A percentile compares a stretch with the other conserved stretches of the same genome.
Conservation (phyloP, 2,888 invertebrate genomes). For the Stenodera caucasica region DNA sequence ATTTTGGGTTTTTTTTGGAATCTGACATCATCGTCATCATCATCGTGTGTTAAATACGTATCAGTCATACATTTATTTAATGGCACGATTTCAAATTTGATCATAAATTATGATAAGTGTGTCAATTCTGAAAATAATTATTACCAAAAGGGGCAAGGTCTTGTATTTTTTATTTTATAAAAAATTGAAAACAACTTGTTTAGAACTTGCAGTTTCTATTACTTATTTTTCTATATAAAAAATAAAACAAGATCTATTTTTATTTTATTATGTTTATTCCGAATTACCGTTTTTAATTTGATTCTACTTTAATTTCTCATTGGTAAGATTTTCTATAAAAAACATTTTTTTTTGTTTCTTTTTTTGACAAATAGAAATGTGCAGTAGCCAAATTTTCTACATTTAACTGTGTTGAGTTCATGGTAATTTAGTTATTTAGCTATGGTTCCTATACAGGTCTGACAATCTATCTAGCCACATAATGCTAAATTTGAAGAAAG, state of each 20-base stretch:
- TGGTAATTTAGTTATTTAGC: slow-evolving; percentile 13
- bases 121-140: neutral
- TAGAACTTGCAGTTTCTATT: too few relatives aligned
- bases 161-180: neutral
- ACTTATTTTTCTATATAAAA: neutral
- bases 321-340: neutral
- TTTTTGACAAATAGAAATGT: neutral
- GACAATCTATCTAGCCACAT: too few relatives aligned
- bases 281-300: neutral
- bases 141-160: neutral
- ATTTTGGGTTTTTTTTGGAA: neutral
- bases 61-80: neutral
- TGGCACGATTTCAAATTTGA: neutral
- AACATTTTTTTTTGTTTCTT: neutral
- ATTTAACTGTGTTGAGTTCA: slow-evolving; percentile 20
- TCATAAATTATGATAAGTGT: neutral
- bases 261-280: neutral
- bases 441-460: too few relatives aligned
- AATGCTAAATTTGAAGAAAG: too few relatives aligned
- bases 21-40: neutral
- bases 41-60: neutral
- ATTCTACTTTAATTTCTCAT: slow-evolving; percentile 2
- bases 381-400: neutral
- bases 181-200: too few relatives aligned
- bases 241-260: too few relatives aligned